These are phyloP conservation scores for Triplophysa rosa DNA, from an alignment of 2,113 vertebrate species.

Conservation along the genomic window DNA sequence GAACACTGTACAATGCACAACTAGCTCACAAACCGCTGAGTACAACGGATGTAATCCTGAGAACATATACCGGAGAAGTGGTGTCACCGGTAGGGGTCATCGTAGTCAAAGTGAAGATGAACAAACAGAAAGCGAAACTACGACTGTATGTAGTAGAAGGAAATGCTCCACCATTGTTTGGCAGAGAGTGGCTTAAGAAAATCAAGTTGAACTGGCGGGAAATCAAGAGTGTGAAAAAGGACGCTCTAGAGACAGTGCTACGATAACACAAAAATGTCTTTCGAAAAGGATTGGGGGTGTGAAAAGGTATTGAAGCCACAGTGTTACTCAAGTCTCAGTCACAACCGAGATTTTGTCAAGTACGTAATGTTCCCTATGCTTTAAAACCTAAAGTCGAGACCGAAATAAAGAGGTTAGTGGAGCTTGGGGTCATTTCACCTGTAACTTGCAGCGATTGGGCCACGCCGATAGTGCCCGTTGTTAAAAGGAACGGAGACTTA, in stretches of 20 bases:
- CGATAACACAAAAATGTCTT: not conserved
- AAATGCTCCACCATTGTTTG: not conserved
- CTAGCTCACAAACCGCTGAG: conserved; percentile 1
- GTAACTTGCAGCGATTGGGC: too few species aligned
- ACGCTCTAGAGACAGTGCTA: not conserved
- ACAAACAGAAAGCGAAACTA: conserved; percentile 9
- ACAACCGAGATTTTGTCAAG: conserved; percentile 16
- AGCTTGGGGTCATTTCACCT: too few species aligned
- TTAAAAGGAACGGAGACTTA: too few species aligned
- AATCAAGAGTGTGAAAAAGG: too few species aligned
- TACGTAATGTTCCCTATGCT: not conserved
- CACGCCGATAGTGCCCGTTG: too few species aligned
- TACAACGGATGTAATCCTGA: not conserved
- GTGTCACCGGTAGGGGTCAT: not conserved
- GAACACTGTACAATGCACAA: too few species aligned
- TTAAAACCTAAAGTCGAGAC: not conserved
- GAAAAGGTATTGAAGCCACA: not conserved
- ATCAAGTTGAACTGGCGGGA: too few species aligned
- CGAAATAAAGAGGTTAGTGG: too few species aligned
- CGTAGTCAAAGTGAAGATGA: not conserved
- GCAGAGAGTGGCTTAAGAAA: conserved; percentile 14
- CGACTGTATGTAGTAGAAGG: conserved; percentile 13
- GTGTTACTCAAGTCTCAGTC: not conserved
- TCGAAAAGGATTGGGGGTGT: not conserved
- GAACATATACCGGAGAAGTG: conserved; percentile 17